A percentile compares a stretch with the other conserved stretches of the same genome.
phyloP scores from a whole-genome alignment of 2,797 vertebrate genomes.

The Loriculus beryllinus region DNA sequence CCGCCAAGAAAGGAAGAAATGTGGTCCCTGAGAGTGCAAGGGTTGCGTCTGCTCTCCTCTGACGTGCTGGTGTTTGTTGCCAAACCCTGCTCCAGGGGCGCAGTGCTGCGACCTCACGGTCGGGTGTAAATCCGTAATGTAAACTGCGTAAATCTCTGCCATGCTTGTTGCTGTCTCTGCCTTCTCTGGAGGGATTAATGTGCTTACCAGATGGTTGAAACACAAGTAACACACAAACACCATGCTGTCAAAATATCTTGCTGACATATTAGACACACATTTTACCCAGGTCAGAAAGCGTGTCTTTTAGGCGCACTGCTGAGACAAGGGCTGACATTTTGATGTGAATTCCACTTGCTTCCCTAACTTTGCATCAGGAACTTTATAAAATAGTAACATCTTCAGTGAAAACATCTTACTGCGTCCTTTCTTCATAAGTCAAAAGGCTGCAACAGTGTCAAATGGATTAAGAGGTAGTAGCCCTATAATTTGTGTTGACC shows the following conservation, averaged over 20 bases:
- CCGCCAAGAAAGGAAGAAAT: not conserved
- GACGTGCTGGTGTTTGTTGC: not conserved
- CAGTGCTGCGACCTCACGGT: not conserved
- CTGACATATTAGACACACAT: not conserved
- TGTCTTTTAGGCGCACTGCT: not conserved
- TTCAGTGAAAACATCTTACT: not conserved
- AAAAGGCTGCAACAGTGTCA: not conserved
- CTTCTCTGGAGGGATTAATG: not conserved
- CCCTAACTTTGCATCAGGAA: not conserved
- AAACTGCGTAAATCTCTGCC: not conserved
- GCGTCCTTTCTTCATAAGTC: not conserved
- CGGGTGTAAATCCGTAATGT: not conserved
- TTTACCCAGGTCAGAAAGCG: not conserved
- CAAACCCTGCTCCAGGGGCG: not conserved
- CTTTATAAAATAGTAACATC: not conserved
- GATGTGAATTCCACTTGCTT: not conserved
- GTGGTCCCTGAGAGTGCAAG: not conserved
- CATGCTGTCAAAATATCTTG: not conserved
- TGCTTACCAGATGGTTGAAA: conserved; percentile 20
- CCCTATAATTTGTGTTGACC: not conserved
- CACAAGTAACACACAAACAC: not conserved
- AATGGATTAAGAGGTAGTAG: not conserved
- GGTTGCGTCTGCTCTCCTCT: not conserved
- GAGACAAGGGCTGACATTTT: not conserved
- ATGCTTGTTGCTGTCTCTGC: rapidly evolving